These are phyloP conservation scores for Xenotilapia longispinis DNA, from an alignment of 2,113 vertebrate genomes.

Conservation along the genomic window DNA sequence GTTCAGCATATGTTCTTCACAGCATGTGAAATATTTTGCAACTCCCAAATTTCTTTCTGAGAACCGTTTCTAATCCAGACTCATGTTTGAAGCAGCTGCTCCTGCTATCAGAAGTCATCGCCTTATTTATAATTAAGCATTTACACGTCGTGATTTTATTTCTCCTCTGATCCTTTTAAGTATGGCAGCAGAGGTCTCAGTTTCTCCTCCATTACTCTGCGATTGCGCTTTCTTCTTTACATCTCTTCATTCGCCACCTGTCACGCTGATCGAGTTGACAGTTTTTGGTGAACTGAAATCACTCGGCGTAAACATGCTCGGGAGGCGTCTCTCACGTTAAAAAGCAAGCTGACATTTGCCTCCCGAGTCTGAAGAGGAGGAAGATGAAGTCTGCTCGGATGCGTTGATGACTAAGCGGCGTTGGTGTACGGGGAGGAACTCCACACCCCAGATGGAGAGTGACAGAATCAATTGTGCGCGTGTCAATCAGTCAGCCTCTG, in stretches of 20 bases:
- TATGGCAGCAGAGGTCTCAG: not conserved
- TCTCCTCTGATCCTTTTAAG: not conserved
- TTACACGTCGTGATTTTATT: not conserved
- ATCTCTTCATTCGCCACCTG: not conserved
- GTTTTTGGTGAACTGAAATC: not conserved
- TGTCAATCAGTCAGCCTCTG: constrained; percentile 11
- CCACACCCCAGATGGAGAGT: constrained; percentile 3
- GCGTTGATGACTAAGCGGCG: not conserved
- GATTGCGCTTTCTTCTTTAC: not conserved
- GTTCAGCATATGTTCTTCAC: not conserved
- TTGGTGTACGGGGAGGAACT: not conserved
- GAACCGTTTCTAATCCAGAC: not conserved
- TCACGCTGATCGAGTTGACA: constrained; percentile 16
- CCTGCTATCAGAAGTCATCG: not conserved
- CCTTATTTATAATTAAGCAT: not conserved
- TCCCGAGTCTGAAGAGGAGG: not conserved
- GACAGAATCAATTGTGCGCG: constrained; percentile 38
- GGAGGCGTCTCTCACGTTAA: constrained; percentile 2
- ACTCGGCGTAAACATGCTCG: constrained; percentile 6
- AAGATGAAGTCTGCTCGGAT: not conserved
- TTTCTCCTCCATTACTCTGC: not conserved
- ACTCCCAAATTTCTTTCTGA: not conserved
- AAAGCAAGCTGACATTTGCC: constrained; percentile 8
- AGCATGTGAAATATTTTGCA: not conserved
- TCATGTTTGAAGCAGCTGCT: not conserved